Evolutionary conservation across 2,797 vertebrate genomes (phyloP).

Genomic region (Cirrhinus mrigala): DNA sequence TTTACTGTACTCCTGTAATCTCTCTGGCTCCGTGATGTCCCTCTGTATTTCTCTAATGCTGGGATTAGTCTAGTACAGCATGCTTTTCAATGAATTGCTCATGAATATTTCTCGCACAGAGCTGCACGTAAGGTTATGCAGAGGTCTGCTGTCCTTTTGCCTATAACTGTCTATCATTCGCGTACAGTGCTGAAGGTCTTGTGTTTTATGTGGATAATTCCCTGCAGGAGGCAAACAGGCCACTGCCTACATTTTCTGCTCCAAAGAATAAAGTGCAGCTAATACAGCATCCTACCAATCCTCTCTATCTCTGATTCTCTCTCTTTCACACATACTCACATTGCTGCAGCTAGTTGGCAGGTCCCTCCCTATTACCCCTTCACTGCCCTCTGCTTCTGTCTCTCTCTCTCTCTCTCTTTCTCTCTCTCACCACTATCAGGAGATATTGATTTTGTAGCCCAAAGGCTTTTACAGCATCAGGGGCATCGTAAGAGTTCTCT

Average conservation of each 20-base stretch:
- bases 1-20: slow-evolving; percentile 30
- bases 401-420: background rate
- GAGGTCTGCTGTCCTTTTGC: slow-evolving; percentile 32
- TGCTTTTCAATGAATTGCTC: slow-evolving; percentile 36
- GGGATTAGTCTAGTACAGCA: slow-evolving; percentile 34
- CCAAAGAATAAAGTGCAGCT: slow-evolving; percentile 65
- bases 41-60: slow-evolving; percentile 26
- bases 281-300: slow-evolving; percentile 61
- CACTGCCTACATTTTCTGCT: slow-evolving; percentile 69
- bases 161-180: slow-evolving; percentile 30
- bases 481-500: slow-evolving; percentile 70
- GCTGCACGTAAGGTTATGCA: slow-evolving; percentile 19
- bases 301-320: slow-evolving; percentile 29
- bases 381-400: slow-evolving; percentile 35
- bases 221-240: slow-evolving; percentile 55
- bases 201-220: slow-evolving; percentile 51
- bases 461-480: slow-evolving; percentile 77
- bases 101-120: slow-evolving; percentile 9
- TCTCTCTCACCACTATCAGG: slow-evolving; percentile 67
- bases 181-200: slow-evolving; percentile 40
- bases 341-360: slow-evolving; percentile 56
- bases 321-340: slow-evolving; percentile 53
- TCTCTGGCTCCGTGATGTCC: background rate
- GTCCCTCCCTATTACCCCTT: slow-evolving; percentile 46
- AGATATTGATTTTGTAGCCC: slow-evolving; percentile 76